These are phyloP conservation scores for Pegoplata infirma DNA, from an alignment of 2,888 invertebrate species.

Conservation along the genomic window DNA sequence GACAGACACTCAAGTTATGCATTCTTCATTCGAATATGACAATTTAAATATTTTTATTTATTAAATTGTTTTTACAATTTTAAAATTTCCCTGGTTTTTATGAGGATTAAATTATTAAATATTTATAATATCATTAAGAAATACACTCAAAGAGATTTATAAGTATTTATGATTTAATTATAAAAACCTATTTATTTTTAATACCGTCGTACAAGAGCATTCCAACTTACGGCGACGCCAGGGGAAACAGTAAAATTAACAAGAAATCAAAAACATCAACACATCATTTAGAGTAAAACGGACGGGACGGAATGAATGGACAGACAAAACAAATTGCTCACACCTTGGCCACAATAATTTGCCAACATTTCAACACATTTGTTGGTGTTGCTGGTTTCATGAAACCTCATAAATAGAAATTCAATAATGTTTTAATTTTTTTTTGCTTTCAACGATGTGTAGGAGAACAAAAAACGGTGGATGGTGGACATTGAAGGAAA, in stretches of 20 bases:
- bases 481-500: not conserved
- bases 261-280: constrained; percentile 2
- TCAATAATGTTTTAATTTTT: constrained; percentile 44
- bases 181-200: constrained; percentile 60
- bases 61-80: constrained; percentile 39
- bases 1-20: not conserved
- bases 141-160: constrained; percentile 60
- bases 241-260: not conserved
- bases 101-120: constrained; percentile 59
- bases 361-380: constrained; percentile 62
- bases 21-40: constrained; percentile 26
- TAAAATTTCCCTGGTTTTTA: constrained; percentile 16
- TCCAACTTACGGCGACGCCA: not conserved
- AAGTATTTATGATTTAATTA: constrained; percentile 47
- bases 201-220: not conserved
- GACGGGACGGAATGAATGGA: not conserved
- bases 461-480: not conserved
- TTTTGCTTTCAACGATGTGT: too few relatives aligned
- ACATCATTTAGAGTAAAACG: too few relatives aligned
- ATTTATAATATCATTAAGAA: constrained; percentile 59
- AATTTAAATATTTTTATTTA: constrained; percentile 49
- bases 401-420: constrained; percentile 56
- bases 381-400: constrained; percentile 54
- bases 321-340: constrained; percentile 55
- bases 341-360: constrained; percentile 62